Base-by-base conservation (phyloP, 1,140 invertebrate species). In the Caenorhabditis tropicalis region DNA sequence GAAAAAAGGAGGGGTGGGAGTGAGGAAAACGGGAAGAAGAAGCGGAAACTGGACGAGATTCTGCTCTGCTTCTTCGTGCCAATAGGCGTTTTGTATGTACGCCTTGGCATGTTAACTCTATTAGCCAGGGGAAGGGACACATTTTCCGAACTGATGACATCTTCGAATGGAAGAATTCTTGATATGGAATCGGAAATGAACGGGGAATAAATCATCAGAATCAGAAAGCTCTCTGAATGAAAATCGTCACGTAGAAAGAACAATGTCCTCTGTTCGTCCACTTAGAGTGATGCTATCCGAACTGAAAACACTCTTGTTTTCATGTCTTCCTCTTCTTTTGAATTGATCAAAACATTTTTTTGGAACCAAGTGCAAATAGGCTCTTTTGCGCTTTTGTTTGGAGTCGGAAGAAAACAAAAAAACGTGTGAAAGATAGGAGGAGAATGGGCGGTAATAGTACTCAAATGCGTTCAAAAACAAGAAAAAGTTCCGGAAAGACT, bases 41-140 rank as follows among this genome's bases (percentile, higher is more conserved):
- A 24, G 65, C 33, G 36, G 65, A 24, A 43, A 31, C 36, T 24
- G 65, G 65, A 43, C 65, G 65, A 43, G 65, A 74, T 74, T 74
- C 65, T 43, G 5, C 12, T 43, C 9, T 27, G 29, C 58, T 19
- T 65, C 19, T 65, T 21, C 24, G 3, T 2, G 36, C 4, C 19
- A 56, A 27, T 7, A 6, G 15, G 21, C 12, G 29, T 19, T 12
- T 24, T 1, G 10, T 46, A n/a, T 74, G 19, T 36, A 5, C 33
- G 58, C 29, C 10, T 15, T 15, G 19, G 31, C 19, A 43, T 74
- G 65, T 74, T 74, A 74, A 74, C 65, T 74, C 33, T 74, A 74
- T 74, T 74, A 74, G 36, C 27, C 24, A 9, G 2, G 29, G n/a
- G 36, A 74, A 58, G 7, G 65, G 36, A 74, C 36, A 10, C 3